Percentiles rank a stretch among this genome's conserved stretches.
These are phyloP conservation scores for Araneus ventricosus DNA, from an alignment of 1,140 invertebrate species.

Conservation along the genomic window DNA sequence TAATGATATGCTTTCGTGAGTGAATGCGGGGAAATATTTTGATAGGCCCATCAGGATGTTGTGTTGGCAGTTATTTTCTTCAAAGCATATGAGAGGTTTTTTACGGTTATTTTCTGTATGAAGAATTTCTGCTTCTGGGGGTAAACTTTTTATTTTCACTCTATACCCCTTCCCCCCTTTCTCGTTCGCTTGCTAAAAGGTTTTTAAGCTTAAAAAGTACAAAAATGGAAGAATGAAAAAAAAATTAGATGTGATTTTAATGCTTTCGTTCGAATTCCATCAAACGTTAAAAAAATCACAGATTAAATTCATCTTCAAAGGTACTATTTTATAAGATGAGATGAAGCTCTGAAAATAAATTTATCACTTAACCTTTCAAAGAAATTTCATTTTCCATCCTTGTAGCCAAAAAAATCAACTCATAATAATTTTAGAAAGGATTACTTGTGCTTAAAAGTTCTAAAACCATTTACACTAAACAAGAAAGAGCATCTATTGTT, in stretches of 20 bases:
- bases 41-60: slow-evolving; percentile 60
- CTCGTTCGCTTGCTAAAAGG: slow-evolving; percentile 19
- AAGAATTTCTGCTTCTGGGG: background rate
- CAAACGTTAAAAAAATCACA: slow-evolving; percentile 28
- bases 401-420: background rate
- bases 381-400: background rate
- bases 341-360: background rate
- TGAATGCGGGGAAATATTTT: slow-evolving; percentile 51
- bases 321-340: background rate
- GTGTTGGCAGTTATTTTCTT: slow-evolving; percentile 50
- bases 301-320: slow-evolving; percentile 42
- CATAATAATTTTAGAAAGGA: too few relatives aligned
- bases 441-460: too few relatives aligned
- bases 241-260: slow-evolving; percentile 56
- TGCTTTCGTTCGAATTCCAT: slow-evolving; percentile 51
- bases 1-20: slow-evolving; percentile 69
- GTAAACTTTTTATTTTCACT: background rate
- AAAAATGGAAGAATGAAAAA: background rate
- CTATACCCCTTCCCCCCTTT: background rate
- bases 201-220: slow-evolving; percentile 28
- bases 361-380: background rate
- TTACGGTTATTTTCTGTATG: slow-evolving; percentile 39
- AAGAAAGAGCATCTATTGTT: too few relatives aligned
- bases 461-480: too few relatives aligned
- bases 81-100: slow-evolving; percentile 46